Evolutionary conservation across 2,888 invertebrate species (phyloP).

Genomic region (Pomacea canaliculata): DNA sequence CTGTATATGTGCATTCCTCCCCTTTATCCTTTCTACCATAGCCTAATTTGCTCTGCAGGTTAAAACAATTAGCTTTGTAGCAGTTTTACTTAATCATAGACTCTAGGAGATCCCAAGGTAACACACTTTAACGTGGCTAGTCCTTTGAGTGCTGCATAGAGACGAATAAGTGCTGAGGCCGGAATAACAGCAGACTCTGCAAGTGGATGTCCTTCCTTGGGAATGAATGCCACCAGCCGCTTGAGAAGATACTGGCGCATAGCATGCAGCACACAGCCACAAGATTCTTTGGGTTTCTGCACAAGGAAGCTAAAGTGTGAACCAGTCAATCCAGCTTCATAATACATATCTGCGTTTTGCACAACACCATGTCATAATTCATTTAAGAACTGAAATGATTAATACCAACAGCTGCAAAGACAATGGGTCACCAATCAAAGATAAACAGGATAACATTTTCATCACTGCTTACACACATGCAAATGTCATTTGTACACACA

Average conservation of each 20-base stretch:
- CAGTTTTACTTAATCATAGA: too few species aligned
- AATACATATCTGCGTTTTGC: neutral
- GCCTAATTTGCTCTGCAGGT: too few species aligned
- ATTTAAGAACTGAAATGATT: too few species aligned
- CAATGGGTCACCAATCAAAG: too few species aligned
- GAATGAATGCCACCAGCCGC: constrained; percentile 56
- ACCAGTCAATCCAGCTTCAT: too few species aligned
- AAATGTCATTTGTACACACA: too few species aligned
- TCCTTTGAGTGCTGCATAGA: constrained; percentile 92
- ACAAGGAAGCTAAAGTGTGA: constrained; percentile 19
- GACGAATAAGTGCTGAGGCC: constrained; percentile 88
- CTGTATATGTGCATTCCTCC: too few species aligned
- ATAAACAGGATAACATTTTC: too few species aligned
- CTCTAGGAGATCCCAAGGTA: neutral
- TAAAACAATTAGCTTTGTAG: too few species aligned
- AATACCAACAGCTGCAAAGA: too few species aligned
- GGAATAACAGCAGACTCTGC: constrained; percentile 80
- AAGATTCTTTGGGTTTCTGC: constrained; percentile 57
- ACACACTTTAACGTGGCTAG: constrained; percentile 89
- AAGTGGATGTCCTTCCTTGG: constrained; percentile 62
- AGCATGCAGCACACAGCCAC: constrained; percentile 72
- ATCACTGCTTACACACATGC: too few species aligned
- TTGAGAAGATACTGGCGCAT: constrained; percentile 78
- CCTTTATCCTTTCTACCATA: too few species aligned
- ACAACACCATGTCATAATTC: neutral